Conservation (phyloP, 1,140 invertebrate genomes). For the Periplaneta americana region DNA sequence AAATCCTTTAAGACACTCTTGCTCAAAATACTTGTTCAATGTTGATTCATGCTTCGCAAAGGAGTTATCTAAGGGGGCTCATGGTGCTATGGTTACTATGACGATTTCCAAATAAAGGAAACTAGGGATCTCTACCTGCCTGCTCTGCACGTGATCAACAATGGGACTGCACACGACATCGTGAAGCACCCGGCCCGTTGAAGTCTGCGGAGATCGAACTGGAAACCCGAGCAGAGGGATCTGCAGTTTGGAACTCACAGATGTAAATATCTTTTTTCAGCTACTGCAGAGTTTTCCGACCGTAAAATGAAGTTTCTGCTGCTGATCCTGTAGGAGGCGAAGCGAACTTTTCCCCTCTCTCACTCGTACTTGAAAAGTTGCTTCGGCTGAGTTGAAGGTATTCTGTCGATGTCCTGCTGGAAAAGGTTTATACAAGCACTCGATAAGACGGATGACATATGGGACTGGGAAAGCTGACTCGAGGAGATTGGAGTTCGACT, state of each 20-base stretch:
- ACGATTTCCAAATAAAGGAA: no score
- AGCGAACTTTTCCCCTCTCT: neutral
- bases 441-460: neutral
- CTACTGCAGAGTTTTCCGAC: neutral
- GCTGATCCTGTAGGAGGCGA: neutral
- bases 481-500: neutral
- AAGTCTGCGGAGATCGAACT: no score
- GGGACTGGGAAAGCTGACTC: neutral
- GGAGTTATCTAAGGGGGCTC: no score
- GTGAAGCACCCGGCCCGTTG: no score
- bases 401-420: neutral
- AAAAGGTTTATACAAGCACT: neutral
- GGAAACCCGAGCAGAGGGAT: neutral
- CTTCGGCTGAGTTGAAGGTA: neutral
- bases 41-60: no score
- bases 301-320: neutral
- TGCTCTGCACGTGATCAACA: no score
- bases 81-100: no score
- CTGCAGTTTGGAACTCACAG: neutral
- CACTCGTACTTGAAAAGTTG: neutral
- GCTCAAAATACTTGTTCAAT: no score
- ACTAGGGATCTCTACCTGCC: no score
- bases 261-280: neutral
- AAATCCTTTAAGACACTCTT: no score
- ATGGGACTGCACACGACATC: no score